Evolutionary conservation across 2,113 vertebrate genomes (phyloP).

Genomic region (Rhombomys opimus): DNA sequence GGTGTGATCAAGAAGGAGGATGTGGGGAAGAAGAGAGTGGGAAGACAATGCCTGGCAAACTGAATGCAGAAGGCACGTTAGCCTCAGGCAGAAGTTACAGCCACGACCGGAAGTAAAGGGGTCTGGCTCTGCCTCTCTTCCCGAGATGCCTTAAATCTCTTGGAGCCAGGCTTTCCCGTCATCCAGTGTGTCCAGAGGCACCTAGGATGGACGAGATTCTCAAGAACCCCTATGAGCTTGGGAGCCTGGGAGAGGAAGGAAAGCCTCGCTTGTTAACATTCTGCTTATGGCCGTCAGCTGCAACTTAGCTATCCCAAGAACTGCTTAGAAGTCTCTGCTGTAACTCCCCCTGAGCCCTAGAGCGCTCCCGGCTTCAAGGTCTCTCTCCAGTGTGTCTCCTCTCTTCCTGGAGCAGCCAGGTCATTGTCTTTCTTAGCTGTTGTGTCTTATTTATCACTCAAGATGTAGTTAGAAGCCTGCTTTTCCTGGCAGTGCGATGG

Average conservation of each 20-base stretch:
- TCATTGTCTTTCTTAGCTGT: neutral
- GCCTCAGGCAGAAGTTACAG: neutral
- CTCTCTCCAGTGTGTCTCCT: neutral
- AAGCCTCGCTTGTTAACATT: neutral
- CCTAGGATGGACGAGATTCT: too few relatives aligned
- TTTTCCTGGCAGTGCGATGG: neutral
- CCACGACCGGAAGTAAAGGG: neutral
- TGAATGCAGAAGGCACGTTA: neutral
- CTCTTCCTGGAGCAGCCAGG: neutral
- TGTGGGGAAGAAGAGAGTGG: neutral
- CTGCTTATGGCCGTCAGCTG: accelerated
- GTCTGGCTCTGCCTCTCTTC: neutral
- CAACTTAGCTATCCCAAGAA: neutral
- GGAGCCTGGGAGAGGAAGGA: neutral
- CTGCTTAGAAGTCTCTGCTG: neutral
- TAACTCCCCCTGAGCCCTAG: neutral
- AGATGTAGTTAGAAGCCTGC: neutral
- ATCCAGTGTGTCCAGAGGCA: accelerated
- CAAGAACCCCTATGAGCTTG: accelerated
- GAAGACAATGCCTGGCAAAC: neutral
- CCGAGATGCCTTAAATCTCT: neutral
- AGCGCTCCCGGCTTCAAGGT: neutral
- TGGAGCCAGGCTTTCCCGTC: neutral
- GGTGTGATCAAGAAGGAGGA: neutral
- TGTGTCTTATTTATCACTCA: neutral